Evolutionary conservation across 1,140 invertebrate species (phyloP), one percentile per base, ranked within the genome.

Genomic region (Pseudomyrmex sp.): DNA sequence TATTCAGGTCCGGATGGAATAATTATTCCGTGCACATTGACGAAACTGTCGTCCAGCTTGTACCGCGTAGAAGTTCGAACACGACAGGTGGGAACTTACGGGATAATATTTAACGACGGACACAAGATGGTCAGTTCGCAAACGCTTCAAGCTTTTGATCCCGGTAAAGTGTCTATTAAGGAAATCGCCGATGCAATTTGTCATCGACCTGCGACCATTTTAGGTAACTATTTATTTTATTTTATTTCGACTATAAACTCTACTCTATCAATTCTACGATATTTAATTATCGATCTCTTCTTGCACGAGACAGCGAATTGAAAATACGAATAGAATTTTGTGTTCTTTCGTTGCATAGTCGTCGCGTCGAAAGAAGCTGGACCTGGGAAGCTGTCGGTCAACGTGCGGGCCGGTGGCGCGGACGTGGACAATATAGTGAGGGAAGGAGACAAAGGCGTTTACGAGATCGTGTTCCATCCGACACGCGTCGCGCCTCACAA

Each of bases 401-500:
- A 96, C 26, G 97, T 99, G 8, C 96, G 96, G 59, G 97, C 97
- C 74, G 97, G 96, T 61, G 97, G 97, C 13, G 95, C 96, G 52
- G 96, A 97, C 84, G 97, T 99, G 13, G 97, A 97, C 18, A 96
- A 98, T 90, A 96, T 97, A 59, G 96, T 97, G 13, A 95, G 97
- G n/a, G 96, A 96, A 91, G 95, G 95, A 13, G 96, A 97, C 84
- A 95, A 95, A 35, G 96, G 96, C 20, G 93, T 97, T 44, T 97
- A 97, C 90, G 96, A 98, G 93, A 96, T 99, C 54, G 96, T 97
- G 23, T 99, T 98, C 92, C 97, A 98, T 93, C 98, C 98, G 2
- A 96, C 96, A 2, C 95, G 96, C 66, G 96, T 96, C 46, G 97
- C 97, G 2, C 97, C 97, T 4, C 98, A 99, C 93, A 96, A 97